Percentiles rank a stretch among this genome's conserved stretches.
These are phyloP conservation scores for Anthrax anthrax DNA, from an alignment of 2,888 invertebrate species.

Conservation along the genomic window DNA sequence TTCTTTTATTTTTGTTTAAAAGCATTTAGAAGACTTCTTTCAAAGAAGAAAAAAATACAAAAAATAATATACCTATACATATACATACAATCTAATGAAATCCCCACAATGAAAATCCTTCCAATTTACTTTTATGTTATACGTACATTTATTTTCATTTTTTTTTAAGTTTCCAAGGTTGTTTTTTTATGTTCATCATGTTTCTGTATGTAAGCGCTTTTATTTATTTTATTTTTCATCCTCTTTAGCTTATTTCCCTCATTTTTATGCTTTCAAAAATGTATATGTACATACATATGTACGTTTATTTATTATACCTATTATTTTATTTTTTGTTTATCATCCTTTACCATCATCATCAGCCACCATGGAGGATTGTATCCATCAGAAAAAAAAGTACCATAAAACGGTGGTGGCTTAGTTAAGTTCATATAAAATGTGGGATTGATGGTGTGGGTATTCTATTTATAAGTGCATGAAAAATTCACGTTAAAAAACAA, in stretches of 20 bases:
- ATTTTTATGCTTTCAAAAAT: too few species aligned
- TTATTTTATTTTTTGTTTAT: neutral
- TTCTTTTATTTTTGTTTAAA: neutral
- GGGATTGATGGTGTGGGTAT: neutral
- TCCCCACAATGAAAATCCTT: slow-evolving; percentile 6
- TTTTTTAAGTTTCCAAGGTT: neutral
- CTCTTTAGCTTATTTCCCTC: too few species aligned
- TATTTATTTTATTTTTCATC: too few species aligned
- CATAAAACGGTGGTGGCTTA: neutral
- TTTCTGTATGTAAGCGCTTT: too few species aligned
- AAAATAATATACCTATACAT: too few species aligned
- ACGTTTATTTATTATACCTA: too few species aligned
- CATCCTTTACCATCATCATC: slow-evolving; percentile 6
- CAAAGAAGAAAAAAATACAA: neutral
- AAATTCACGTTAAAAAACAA: too few species aligned
- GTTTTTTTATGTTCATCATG: too few species aligned
- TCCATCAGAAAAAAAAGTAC: slow-evolving; percentile 6
- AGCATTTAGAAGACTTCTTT: slow-evolving; percentile 9
- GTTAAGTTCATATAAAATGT: neutral
- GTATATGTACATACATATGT: too few species aligned
- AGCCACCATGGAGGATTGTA: neutral
- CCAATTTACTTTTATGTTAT: neutral
- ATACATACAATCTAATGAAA: neutral
- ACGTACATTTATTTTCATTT: too few species aligned
- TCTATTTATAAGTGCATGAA: too few species aligned